A percentile compares a stretch with the other conserved stretches of the same genome.
Conservation (phyloP, 2,797 vertebrate species). For the Falco concolor region DNA sequence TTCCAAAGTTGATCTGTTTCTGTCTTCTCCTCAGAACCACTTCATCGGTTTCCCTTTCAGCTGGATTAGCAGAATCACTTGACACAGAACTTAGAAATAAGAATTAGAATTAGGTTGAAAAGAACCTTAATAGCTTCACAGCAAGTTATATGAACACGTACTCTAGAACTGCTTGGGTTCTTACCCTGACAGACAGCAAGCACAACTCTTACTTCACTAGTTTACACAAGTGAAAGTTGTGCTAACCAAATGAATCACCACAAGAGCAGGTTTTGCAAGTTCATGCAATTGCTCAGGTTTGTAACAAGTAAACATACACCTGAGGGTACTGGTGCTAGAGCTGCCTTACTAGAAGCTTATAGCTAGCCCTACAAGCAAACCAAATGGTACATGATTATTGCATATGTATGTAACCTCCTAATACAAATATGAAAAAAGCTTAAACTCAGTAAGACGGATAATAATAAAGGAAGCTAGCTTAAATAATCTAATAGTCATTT, state of each 20-base stretch:
- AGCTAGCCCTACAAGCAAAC: neutral
- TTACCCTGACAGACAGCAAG: neutral
- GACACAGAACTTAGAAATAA: conserved; percentile 78
- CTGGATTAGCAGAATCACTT: conserved; percentile 71
- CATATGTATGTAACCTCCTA: neutral
- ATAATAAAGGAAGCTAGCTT: neutral
- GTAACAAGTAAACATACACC: neutral
- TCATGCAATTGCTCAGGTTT: neutral
- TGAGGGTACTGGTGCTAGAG: neutral
- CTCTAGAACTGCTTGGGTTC: neutral
- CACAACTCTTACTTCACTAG: neutral
- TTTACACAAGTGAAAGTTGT: neutral
- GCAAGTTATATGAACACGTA: neutral
- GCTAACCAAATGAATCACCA: neutral
- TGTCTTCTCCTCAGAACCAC: conserved; percentile 87
- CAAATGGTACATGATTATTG: neutral
- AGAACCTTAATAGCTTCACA: neutral
- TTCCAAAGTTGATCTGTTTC: conserved; percentile 97
- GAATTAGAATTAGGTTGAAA: neutral
- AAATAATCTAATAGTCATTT: neutral
- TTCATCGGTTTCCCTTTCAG: conserved; percentile 88
- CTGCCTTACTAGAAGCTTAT: neutral
- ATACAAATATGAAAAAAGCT: neutral
- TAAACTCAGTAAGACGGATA: neutral
- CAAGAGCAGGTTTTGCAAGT: neutral